A percentile compares a stretch with the other conserved stretches of the same genome.
Conservation (phyloP, 2,113 vertebrate genomes). For the Mustelus asterias region DNA sequence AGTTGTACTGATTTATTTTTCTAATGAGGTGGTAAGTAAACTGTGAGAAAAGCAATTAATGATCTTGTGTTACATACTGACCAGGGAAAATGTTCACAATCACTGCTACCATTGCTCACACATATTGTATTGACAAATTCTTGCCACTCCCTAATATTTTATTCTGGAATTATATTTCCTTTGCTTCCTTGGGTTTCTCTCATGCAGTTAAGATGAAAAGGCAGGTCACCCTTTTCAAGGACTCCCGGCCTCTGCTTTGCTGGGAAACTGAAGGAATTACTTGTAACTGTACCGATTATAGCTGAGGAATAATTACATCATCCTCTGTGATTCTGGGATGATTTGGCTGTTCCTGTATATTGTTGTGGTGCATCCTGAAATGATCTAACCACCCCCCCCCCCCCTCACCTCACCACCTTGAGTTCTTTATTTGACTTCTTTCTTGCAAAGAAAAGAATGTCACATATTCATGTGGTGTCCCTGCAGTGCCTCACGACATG, state of each 20-base stretch:
- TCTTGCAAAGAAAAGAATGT: too few species aligned
- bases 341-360: not conserved
- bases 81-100: not conserved
- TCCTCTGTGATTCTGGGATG: not conserved
- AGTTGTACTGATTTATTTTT: not conserved
- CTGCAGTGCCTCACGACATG: too few species aligned
- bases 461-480: too few species aligned
- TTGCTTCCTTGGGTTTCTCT: not conserved
- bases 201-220: not conserved
- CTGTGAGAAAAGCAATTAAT: not conserved
- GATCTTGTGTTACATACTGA: not conserved
- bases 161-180: not conserved
- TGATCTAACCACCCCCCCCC: not conserved
- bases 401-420: not conserved
- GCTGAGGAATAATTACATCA: not conserved
- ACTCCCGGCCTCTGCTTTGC: not conserved
- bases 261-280: not conserved
- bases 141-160: not conserved
- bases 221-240: not conserved
- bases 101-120: not conserved
- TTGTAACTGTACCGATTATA: not conserved
- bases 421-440: too few species aligned
- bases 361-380: not conserved
- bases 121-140: not conserved
- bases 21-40: not conserved